phyloP scores from a whole-genome alignment of 2,113 vertebrate genomes.

The Trichechus manatus region DNA sequence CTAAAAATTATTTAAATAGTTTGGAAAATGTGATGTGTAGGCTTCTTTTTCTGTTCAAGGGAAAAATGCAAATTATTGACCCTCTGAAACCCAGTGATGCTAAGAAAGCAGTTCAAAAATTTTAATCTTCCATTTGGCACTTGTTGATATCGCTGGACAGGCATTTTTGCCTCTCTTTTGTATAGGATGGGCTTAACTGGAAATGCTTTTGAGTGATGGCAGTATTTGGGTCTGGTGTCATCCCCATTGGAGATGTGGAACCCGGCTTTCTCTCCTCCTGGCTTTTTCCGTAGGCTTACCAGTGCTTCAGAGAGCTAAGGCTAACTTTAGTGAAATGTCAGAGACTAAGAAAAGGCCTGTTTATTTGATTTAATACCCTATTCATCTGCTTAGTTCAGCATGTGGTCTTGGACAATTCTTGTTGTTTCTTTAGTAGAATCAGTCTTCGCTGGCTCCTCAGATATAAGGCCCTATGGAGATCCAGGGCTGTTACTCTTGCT shows the following conservation, averaged over 20 bases:
- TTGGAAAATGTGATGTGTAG: not conserved
- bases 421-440: not conserved
- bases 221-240: not conserved
- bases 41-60: slow-evolving; percentile 21
- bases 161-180: not conserved
- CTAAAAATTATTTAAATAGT: slow-evolving; percentile 43
- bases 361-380: not conserved
- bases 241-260: not conserved
- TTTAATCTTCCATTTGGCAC: not conserved
- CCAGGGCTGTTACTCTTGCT: not conserved
- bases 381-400: not conserved
- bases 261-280: not conserved
- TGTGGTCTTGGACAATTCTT: not conserved
- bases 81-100: not conserved
- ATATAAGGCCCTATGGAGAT: not conserved
- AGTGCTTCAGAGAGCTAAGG: not conserved
- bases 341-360: not conserved
- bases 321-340: not conserved
- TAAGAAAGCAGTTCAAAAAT: not conserved
- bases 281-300: not conserved
- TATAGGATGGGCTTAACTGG: not conserved
- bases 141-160: not conserved
- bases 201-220: not conserved
- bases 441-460: not conserved
- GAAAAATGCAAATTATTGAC: not conserved